Base-by-base conservation (phyloP, 2,797 vertebrate genomes). In the Macrochelys suwanniensis region DNA sequence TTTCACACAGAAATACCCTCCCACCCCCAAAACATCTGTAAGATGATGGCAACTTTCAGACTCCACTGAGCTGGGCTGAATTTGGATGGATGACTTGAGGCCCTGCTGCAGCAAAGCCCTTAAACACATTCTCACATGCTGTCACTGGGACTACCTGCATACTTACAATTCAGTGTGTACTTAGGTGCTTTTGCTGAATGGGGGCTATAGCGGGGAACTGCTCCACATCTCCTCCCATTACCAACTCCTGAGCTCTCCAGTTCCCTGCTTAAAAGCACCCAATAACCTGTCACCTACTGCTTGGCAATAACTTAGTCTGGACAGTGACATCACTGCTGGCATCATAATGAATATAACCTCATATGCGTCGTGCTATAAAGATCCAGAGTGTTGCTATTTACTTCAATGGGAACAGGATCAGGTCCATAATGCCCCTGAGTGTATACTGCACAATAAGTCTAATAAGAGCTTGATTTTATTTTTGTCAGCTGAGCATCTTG, bases 401-500 rank as follows among this genome's bases (percentile, higher is more conserved):
- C 68, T 94, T 95, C 90, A 93, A 53, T 95, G 80, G 87, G 89
- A 92, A 84, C 31, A 16, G 2, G 84, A 94, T 95, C 57, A 93
- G 78, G 31, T 50, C 54, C 28, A 3, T 47, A 74, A 25, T 85
- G 26, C 37, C 19, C 28, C 81, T 82, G 53, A 85, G 3, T 53
- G 7, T 26, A 77, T 77, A 49, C 15, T 49, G 26, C 74, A 77
- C 3, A 74, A 51, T 31, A 68, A 84, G n/a, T 77, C 57, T 11
- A 80, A 45, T 76, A 17, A 82, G 42, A 50, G 5, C 16, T 31
- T 94, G 59, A 16, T 11, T 88, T 68, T 37, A 37, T 37, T 92
- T 42, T 7, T 78, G 57, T 49, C 82, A 13, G 3, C 23, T 53
- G 49, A 68, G 16, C 61, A 53, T 51, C 84, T 93, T 94, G 87